phyloP scores from a whole-genome alignment of 2,797 vertebrate species.

The Phoeniculus purpureus region DNA sequence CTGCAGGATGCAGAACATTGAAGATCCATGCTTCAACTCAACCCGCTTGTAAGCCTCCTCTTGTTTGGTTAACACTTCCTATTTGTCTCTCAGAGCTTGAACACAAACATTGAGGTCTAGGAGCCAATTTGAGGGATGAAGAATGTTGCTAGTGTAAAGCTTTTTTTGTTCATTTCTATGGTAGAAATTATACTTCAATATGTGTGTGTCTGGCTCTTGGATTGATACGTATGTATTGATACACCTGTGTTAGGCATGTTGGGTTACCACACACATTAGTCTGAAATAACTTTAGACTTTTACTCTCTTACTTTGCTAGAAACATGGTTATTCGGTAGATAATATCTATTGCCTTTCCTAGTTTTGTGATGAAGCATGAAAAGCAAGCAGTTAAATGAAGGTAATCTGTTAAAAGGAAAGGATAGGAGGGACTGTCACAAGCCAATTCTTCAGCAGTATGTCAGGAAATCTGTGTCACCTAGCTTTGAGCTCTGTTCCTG shows the following conservation, averaged over 20 bases:
- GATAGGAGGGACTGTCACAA: neutral
- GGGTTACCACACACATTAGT: neutral
- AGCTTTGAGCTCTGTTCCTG: neutral
- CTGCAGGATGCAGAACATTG: neutral
- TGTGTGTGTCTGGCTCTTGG: neutral
- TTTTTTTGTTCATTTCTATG: neutral
- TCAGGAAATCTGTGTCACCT: neutral
- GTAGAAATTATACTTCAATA: neutral
- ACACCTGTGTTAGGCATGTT: too few relatives aligned
- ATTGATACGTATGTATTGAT: too few relatives aligned
- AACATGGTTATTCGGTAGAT: neutral
- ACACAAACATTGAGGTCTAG: neutral
- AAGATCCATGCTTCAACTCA: too few relatives aligned
- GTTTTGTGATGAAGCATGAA: neutral
- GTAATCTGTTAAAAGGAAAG: neutral
- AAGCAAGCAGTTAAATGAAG: neutral
- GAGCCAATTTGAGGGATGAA: neutral
- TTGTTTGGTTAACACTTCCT: neutral
- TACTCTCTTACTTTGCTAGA: neutral
- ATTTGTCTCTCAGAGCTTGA: neutral
- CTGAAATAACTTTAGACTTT: neutral
- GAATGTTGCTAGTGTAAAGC: neutral
- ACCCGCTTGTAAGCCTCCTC: neutral
- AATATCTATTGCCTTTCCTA: neutral
- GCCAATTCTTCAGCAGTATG: neutral